A percentile compares a stretch with the other conserved stretches of the same genome.
These are phyloP conservation scores for Tragelaphus eurycerus DNA, from an alignment of 2,797 vertebrate genomes.

Conservation along the genomic window DNA sequence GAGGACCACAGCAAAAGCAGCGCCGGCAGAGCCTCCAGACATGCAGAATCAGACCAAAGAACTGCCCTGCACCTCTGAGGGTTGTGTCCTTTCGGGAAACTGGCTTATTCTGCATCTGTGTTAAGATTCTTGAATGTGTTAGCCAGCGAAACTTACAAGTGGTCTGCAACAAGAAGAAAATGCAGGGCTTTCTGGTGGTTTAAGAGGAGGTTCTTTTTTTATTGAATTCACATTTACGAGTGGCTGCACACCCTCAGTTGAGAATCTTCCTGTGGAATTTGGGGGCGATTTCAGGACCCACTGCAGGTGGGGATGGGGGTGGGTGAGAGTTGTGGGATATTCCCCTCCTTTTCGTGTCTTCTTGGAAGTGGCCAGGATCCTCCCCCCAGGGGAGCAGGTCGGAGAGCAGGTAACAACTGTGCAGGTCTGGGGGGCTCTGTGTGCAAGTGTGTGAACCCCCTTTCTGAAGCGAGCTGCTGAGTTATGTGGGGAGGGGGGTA, in stretches of 20 bases:
- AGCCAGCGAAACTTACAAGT: not conserved
- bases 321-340: not conserved
- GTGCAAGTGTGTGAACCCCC: not conserved
- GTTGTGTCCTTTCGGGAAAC: conserved; percentile 43
- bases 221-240: not conserved
- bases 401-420: not conserved
- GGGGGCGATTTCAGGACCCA: not conserved
- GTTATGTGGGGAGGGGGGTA: not conserved
- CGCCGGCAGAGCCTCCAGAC: not conserved
- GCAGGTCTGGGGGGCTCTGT: too few relatives aligned
- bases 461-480: not conserved
- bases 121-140: not conserved
- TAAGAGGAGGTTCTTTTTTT: not conserved
- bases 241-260: not conserved
- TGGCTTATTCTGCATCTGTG: not conserved
- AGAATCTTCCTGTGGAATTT: not conserved
- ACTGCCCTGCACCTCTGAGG: not conserved
- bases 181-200: not conserved
- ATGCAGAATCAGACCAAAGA: not conserved
- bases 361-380: not conserved
- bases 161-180: not conserved
- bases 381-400: not conserved
- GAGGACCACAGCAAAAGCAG: not conserved
- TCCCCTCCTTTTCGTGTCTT: not conserved
- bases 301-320: not conserved